Percentiles rank a stretch among this genome's conserved stretches.
phyloP scores from a whole-genome alignment of 2,113 vertebrate species.

The Butorides virescens region DNA sequence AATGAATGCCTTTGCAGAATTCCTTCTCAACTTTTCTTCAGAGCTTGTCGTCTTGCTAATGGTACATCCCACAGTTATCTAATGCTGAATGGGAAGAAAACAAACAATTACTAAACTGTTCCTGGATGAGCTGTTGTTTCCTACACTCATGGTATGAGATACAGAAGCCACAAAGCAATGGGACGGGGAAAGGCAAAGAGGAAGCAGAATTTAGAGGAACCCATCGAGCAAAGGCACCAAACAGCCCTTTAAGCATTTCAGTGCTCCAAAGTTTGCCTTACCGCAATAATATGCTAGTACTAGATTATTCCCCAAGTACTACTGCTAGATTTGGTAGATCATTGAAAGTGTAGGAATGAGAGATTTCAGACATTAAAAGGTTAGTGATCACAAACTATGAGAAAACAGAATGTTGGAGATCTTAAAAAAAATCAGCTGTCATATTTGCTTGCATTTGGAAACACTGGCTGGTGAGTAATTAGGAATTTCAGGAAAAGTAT shows the following conservation, averaged over 20 bases:
- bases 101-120: neutral
- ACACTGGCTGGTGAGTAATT: neutral
- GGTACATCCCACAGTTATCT: neutral
- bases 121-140: neutral
- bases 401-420: neutral
- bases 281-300: neutral
- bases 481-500: neutral
- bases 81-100: neutral
- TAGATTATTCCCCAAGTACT: neutral
- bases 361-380: neutral
- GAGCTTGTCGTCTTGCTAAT: neutral
- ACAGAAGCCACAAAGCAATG: neutral
- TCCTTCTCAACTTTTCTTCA: neutral
- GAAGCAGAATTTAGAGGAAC: neutral
- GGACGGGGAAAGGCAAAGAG: neutral
- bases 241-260: neutral
- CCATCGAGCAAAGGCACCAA: neutral
- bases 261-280: neutral
- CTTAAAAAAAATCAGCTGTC: neutral
- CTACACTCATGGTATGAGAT: neutral
- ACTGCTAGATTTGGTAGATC: neutral
- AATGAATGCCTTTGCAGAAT: neutral
- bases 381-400: neutral
- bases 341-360: neutral
- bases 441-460: neutral